Evolutionary conservation across 2,797 vertebrate genomes (phyloP).

Genomic region (Limosa lapponica): DNA sequence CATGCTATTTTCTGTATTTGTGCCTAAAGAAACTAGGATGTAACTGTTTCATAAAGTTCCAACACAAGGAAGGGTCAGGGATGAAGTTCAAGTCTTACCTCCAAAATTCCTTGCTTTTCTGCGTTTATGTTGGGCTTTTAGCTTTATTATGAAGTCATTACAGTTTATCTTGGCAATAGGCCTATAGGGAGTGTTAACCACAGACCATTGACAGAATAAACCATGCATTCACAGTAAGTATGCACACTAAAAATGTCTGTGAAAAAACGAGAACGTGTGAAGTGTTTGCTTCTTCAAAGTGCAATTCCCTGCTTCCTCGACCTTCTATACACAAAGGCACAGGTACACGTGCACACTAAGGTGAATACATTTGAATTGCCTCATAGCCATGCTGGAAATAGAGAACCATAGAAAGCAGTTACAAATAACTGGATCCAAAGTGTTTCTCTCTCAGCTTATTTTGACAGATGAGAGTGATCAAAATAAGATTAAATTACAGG

Average conservation of each 20-base stretch:
- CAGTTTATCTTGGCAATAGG: conserved; percentile 34
- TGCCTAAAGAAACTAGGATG: not conserved
- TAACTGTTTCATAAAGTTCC: not conserved
- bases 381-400: not conserved
- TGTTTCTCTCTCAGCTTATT: not conserved
- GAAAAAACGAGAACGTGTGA: conserved; percentile 22
- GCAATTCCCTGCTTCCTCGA: not conserved
- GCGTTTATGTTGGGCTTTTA: conserved; percentile 33
- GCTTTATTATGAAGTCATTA: conserved; percentile 48
- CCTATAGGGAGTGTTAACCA: conserved; percentile 27
- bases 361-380: not conserved
- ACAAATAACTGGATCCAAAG: not conserved
- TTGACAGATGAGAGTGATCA: not conserved
- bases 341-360: too few relatives aligned
- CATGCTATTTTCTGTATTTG: not conserved
- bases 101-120: not conserved
- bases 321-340: not conserved
- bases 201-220: conserved; percentile 45
- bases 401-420: not conserved
- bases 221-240: conserved; percentile 22
- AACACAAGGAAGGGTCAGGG: not conserved
- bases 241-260: not conserved
- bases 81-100: not conserved
- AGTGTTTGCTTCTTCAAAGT: conserved; percentile 8
- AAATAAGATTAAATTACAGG: not conserved